Percentiles rank a stretch among this genome's conserved stretches.
Evolutionary conservation across 2,113 vertebrate species (phyloP).

Genomic region (Pipra filicauda): DNA sequence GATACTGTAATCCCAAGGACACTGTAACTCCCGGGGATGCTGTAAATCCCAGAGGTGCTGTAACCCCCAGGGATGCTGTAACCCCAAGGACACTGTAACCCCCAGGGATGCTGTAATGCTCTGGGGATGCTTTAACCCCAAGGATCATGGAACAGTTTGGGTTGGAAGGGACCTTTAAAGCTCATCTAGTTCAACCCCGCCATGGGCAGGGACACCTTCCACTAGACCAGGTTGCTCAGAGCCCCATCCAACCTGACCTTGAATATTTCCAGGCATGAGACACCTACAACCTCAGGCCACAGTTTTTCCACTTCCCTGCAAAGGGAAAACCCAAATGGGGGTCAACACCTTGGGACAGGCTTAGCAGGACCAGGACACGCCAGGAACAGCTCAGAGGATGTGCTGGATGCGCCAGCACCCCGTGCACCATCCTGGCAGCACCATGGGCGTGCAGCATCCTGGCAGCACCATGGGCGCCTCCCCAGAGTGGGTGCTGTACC

Average conservation of each 20-base stretch:
- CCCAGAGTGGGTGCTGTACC: conserved; percentile 58
- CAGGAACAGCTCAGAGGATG: background rate
- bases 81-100: too few relatives aligned
- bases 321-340: accelerated
- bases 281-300: background rate
- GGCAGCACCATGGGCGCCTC: accelerated
- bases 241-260: background rate
- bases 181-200: background rate
- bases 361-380: background rate
- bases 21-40: too few relatives aligned
- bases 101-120: too few relatives aligned
- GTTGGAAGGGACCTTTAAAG: background rate
- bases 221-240: background rate
- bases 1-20: too few relatives aligned
- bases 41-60: too few relatives aligned
- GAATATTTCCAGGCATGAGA: background rate
- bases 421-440: accelerated
- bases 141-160: background rate
- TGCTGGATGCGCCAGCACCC: background rate
- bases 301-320: background rate
- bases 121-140: too few relatives aligned
- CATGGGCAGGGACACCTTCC: background rate
- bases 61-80: too few relatives aligned
- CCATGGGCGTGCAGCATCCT: accelerated
- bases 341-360: background rate